Evolutionary conservation across 2,113 vertebrate species (phyloP).

Genomic region (Zosterops lateralis): DNA sequence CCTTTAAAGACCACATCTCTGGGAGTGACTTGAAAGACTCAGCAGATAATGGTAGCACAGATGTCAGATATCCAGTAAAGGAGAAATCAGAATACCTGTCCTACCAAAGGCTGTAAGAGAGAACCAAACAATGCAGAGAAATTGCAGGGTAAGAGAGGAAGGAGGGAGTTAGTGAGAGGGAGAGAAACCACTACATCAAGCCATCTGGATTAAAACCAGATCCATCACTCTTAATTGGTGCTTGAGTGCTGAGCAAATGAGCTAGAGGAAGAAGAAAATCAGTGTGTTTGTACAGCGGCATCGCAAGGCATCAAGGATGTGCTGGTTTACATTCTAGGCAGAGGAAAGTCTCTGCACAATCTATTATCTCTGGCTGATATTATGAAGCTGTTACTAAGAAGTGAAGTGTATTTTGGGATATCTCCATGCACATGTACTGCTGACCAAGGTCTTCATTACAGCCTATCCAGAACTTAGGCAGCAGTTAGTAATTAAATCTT

Average conservation of each 20-base stretch:
- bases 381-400: conserved; percentile 44
- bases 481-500: conserved; percentile 53
- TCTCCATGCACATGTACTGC: neutral
- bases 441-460: conserved; percentile 32
- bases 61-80: neutral
- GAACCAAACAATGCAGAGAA: neutral
- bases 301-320: neutral
- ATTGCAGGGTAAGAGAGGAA: neutral
- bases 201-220: conserved; percentile 51
- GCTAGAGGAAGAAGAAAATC: conserved; percentile 42
- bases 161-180: neutral
- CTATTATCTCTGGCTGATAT: conserved; percentile 11
- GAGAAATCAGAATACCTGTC: neutral
- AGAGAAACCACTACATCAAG: conserved; percentile 5
- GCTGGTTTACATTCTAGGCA: conserved; percentile 22
- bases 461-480: neutral
- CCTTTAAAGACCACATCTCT: conserved; percentile 38
- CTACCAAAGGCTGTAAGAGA: conserved; percentile 35
- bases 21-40: conserved; percentile 26
- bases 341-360: neutral
- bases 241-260: conserved; percentile 28
- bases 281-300: conserved; percentile 17
- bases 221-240: conserved; percentile 46
- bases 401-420: conserved; percentile 34
- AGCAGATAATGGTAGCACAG: conserved; percentile 23